Evolutionary conservation across 1,140 invertebrate genomes (phyloP).

Genomic region (Dysdera silvatica): DNA sequence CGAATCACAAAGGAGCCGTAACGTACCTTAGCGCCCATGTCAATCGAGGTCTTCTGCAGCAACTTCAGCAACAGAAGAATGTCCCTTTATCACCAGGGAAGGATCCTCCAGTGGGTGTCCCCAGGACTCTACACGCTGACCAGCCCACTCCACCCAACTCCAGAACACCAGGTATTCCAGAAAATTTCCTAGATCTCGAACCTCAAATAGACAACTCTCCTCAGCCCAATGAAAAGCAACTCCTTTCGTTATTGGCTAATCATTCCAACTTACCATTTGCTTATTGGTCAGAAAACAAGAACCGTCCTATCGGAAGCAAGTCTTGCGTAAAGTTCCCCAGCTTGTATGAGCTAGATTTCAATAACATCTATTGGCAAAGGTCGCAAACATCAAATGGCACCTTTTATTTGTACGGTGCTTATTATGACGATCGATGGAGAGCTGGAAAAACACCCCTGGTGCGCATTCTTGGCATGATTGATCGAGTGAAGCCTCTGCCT

Average conservation of each 20-base stretch:
- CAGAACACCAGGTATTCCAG: slow-evolving; percentile 30
- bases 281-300: slow-evolving; percentile 33
- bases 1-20: slow-evolving; percentile 30
- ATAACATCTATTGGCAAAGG: slow-evolving; percentile 85
- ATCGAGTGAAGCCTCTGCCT: slow-evolving; percentile 72
- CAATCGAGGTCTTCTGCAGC: slow-evolving; percentile 38
- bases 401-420: slow-evolving; percentile 81
- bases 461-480: slow-evolving; percentile 80
- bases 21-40: slow-evolving; percentile 30
- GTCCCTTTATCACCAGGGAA: neutral
- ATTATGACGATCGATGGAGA: slow-evolving; percentile 68
- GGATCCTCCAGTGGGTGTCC: neutral
- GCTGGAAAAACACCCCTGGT: slow-evolving; percentile 70
- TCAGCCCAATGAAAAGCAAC: slow-evolving; percentile 60
- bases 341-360: slow-evolving; percentile 66
- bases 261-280: slow-evolving; percentile 35
- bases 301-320: slow-evolving; percentile 53
- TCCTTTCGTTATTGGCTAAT: slow-evolving; percentile 57
- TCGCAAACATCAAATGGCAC: slow-evolving; percentile 69
- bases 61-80: slow-evolving; percentile 27
- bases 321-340: slow-evolving; percentile 70
- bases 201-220: slow-evolving; percentile 59
- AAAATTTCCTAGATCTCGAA: slow-evolving; percentile 41
- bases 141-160: slow-evolving; percentile 25
- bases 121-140: neutral